A percentile compares a stretch with the other conserved stretches of the same genome.
These are phyloP conservation scores for Ditula angustiorana DNA, from an alignment of 2,888 invertebrate species.

Conservation along the genomic window DNA sequence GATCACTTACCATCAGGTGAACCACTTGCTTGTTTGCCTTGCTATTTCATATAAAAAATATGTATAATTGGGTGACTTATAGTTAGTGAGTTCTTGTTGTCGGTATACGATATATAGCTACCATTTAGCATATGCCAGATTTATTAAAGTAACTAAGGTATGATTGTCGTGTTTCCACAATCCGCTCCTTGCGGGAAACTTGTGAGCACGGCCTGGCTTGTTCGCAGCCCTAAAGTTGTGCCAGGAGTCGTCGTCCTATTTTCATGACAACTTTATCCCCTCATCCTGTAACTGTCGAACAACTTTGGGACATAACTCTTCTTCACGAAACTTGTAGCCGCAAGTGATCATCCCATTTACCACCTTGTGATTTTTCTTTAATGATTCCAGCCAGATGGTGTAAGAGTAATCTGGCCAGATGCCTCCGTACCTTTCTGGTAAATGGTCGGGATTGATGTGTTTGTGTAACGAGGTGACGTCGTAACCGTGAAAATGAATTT, in stretches of 20 bases:
- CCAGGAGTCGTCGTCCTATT: constrained; percentile 7
- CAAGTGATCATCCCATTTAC: constrained; percentile 87
- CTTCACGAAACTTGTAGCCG: constrained; percentile 86
- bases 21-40: too few relatives aligned
- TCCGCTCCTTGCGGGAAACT: constrained; percentile 6
- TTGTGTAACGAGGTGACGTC: constrained; percentile 90
- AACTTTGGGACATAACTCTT: constrained; percentile 70
- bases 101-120: too few relatives aligned
- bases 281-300: constrained; percentile 68
- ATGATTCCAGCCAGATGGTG: constrained; percentile 89
- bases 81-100: too few relatives aligned
- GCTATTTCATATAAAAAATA: too few relatives aligned
- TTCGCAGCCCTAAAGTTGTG: constrained; percentile 7
- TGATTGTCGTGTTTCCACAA: constrained; percentile 16
- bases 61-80: too few relatives aligned
- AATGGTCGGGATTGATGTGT: constrained; percentile 88
- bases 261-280: constrained; percentile 63
- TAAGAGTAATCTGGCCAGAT: constrained; percentile 90
- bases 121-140: not conserved
- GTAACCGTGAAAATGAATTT: constrained; percentile 89
- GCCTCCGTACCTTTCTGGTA: constrained; percentile 90
- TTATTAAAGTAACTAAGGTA: not conserved
- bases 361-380: constrained; percentile 84
- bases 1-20: too few relatives aligned
- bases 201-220: not conserved